These are phyloP conservation scores for Actias luna DNA, from an alignment of 2,888 invertebrate genomes.

Conservation along the genomic window DNA sequence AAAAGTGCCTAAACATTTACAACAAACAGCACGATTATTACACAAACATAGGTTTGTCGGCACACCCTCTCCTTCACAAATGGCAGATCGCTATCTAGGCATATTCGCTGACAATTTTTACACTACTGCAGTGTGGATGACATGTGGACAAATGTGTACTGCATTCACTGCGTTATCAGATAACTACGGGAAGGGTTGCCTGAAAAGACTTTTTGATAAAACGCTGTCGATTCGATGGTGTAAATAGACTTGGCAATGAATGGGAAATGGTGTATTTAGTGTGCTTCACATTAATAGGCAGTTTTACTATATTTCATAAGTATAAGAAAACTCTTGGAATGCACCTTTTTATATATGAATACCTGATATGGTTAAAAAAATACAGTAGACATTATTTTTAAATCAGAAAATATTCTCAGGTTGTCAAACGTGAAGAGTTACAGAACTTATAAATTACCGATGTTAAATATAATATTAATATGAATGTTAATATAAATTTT, in stretches of 20 bases:
- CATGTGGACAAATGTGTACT: constrained; percentile 73
- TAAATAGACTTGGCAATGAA: constrained; percentile 69
- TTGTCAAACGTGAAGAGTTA: too few species aligned
- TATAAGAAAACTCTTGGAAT: too few species aligned
- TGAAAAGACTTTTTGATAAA: constrained; percentile 73
- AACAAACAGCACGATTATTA: background rate
- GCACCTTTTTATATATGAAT: too few species aligned
- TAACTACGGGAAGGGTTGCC: constrained; percentile 70
- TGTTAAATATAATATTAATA: too few species aligned
- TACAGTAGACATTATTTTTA: too few species aligned
- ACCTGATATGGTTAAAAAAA: too few species aligned
- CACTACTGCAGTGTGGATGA: constrained; percentile 74
- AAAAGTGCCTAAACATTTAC: background rate
- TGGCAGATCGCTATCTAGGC: constrained; percentile 75
- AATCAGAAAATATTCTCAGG: too few species aligned
- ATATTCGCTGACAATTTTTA: constrained; percentile 78
- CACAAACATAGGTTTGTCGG: constrained; percentile 25
- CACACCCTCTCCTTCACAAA: constrained; percentile 57
- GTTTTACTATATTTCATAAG: constrained; percentile 19
- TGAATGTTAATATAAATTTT: too few species aligned
- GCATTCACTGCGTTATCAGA: constrained; percentile 76
- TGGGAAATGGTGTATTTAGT: constrained; percentile 68
- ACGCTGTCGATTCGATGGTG: constrained; percentile 72
- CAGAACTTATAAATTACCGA: too few species aligned
- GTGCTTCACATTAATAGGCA: constrained; percentile 42